phyloP scores from a whole-genome alignment of 2,113 vertebrate species.

The Onychostruthus taczanowskii region DNA sequence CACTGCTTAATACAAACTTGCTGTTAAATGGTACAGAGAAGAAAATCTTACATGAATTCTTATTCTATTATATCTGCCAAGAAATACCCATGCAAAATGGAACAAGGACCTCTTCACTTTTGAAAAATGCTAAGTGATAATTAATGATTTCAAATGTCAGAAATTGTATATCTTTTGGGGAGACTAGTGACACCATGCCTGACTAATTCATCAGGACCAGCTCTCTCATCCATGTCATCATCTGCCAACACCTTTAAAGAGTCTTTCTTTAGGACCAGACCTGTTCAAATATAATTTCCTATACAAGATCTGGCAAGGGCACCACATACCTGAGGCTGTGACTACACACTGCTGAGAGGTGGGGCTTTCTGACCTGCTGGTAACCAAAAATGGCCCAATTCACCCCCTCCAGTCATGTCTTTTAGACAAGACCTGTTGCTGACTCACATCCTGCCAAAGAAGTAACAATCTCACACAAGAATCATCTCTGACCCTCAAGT shows the following conservation, averaged over 20 bases:
- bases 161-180: background rate
- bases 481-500: background rate
- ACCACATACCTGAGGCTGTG: rapidly evolving
- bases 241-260: background rate
- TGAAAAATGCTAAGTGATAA: background rate
- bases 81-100: background rate
- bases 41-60: background rate
- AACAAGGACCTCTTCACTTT: background rate
- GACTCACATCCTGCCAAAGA: slow-evolving; percentile 17
- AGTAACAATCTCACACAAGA: background rate
- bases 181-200: background rate
- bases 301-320: background rate
- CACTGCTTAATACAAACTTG: background rate
- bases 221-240: background rate
- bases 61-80: background rate
- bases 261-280: background rate
- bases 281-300: background rate
- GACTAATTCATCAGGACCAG: background rate
- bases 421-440: background rate
- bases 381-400: background rate
- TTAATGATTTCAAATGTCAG: slow-evolving; percentile 14
- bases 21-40: background rate
- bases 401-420: background rate
- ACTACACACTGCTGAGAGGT: background rate
- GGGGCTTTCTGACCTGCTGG: background rate